These are phyloP conservation scores for Brachionus paranguensis DNA, from an alignment of 1,140 invertebrate genomes.

Conservation along the genomic window DNA sequence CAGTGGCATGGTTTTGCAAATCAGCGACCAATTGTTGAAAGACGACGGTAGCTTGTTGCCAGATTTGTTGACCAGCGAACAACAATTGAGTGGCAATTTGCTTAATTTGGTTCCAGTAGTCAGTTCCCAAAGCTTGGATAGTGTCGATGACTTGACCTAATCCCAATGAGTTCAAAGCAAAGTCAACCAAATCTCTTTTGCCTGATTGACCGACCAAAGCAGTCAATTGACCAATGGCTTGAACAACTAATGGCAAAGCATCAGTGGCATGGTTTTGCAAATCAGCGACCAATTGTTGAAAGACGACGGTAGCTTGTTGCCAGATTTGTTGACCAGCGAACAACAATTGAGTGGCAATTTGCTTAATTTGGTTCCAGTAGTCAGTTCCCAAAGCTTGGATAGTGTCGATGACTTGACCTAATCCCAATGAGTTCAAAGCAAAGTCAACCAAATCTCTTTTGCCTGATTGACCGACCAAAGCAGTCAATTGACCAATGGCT, in stretches of 20 bases:
- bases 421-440: slow-evolving; percentile 1
- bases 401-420: neutral
- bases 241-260: neutral
- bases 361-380: neutral
- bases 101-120: neutral
- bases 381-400: neutral
- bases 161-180: neutral
- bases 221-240: slow-evolving; percentile 3
- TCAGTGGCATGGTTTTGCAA: slow-evolving; percentile 18
- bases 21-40: neutral
- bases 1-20: slow-evolving; percentile 18
- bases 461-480: too few species aligned
- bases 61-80: slow-evolving; percentile 19
- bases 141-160: slow-evolving; percentile 4
- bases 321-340: slow-evolving; percentile 25
- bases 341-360: slow-evolving; percentile 10
- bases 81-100: slow-evolving; percentile 12
- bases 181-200: neutral
- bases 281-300: neutral
- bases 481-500: neutral
- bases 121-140: neutral
- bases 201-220: too few species aligned
- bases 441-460: neutral
- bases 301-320: neutral
- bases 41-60: neutral